phyloP scores from a whole-genome alignment of 2,797 vertebrate species.

The Melanogrammus aeglefinus region DNA sequence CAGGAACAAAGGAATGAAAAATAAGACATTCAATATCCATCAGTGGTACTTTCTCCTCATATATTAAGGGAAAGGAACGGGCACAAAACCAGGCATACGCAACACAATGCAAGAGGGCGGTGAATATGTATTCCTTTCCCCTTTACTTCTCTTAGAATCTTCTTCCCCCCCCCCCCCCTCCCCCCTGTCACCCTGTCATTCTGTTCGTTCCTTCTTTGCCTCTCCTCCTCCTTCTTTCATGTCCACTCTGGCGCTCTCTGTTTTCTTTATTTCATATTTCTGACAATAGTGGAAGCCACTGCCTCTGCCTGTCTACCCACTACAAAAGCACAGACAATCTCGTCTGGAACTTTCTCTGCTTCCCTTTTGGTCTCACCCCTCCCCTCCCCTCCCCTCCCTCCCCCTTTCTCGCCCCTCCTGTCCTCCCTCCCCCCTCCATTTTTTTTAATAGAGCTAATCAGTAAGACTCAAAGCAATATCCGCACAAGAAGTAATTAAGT shows the following conservation, averaged over 20 bases:
- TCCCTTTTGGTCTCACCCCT: constrained; percentile 41
- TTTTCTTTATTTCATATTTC: constrained; percentile 23
- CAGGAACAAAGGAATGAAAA: too few relatives aligned
- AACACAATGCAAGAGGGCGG: background rate
- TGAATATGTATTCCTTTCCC: background rate
- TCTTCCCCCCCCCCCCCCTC: background rate
- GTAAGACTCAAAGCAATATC: constrained; percentile 61
- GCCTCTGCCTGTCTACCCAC: constrained; percentile 35
- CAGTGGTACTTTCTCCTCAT: background rate
- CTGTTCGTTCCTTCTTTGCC: constrained; percentile 9
- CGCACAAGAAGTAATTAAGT: constrained; percentile 69
- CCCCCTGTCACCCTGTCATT: background rate
- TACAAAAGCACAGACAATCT: constrained; percentile 64
- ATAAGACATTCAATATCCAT: too few relatives aligned
- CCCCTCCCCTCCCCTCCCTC: background rate
- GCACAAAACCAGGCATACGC: background rate
- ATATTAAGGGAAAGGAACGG: background rate
- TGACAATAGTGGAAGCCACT: constrained; percentile 30
- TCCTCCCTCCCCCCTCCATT: constrained; percentile 16
- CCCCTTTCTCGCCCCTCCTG: too few relatives aligned
- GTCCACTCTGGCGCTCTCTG: constrained; percentile 45
- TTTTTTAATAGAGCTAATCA: constrained; percentile 59
- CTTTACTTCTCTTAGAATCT: background rate
- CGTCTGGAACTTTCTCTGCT: constrained; percentile 30
- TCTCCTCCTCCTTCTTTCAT: constrained; percentile 51